Conservation (phyloP, 2,888 invertebrate species). For the Drosophila tanythrix region DNA sequence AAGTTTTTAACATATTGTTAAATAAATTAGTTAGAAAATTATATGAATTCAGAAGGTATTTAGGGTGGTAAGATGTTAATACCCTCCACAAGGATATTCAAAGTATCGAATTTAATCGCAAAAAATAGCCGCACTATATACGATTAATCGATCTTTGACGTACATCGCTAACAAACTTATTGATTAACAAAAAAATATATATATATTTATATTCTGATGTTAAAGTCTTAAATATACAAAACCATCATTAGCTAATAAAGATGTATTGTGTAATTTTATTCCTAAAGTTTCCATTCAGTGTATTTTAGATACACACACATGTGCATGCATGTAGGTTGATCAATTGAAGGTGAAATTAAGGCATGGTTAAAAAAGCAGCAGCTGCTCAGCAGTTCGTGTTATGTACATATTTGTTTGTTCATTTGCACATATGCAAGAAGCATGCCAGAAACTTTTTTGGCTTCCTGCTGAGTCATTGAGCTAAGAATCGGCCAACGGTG, state of each 20-base stretch:
- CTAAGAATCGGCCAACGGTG: not conserved
- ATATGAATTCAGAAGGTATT: no score
- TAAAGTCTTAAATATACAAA: constrained; percentile 18
- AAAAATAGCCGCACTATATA: not conserved
- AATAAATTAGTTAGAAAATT: not conserved
- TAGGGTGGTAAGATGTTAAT: not conserved
- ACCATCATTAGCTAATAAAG: constrained; percentile 29
- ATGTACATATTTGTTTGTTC: not conserved
- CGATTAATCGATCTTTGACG: not conserved
- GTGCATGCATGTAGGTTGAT: constrained; percentile 22
- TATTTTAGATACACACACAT: constrained; percentile 51
- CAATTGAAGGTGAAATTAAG: constrained; percentile 29
- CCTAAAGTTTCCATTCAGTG: constrained; percentile 69
- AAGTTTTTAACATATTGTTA: not conserved
- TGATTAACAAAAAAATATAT: constrained; percentile 9
- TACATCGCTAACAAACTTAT: constrained; percentile 14
- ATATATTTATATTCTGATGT: constrained; percentile 3
- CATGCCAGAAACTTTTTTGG: not conserved
- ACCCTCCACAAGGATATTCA: constrained; percentile 1
- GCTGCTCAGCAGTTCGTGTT: not conserved
- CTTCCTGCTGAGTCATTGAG: constrained; percentile 12
- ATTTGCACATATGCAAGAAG: not conserved
- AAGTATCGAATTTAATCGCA: not conserved
- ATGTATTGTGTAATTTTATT: constrained; percentile 63
- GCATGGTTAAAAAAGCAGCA: constrained; percentile 11